Evolutionary conservation across 2,113 vertebrate genomes (phyloP).

Genomic region (Hypanus sabinus): DNA sequence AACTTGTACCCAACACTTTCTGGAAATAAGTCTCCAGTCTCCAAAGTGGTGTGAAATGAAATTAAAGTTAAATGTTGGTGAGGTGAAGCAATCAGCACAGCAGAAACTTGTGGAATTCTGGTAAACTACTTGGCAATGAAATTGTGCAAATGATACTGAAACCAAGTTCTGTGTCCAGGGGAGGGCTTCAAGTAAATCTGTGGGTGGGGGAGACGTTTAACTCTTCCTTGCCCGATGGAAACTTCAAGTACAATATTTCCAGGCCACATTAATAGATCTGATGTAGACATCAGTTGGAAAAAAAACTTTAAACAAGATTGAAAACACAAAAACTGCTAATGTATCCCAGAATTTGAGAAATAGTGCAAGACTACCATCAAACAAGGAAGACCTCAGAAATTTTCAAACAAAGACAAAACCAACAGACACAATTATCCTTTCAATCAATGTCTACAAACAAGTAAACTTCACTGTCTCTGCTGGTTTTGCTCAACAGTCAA

Average conservation of each 20-base stretch:
- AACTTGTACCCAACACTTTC: constrained; percentile 34
- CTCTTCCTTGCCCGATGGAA: constrained; percentile 38
- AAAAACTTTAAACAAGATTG: constrained; percentile 47
- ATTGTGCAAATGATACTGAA: constrained; percentile 48
- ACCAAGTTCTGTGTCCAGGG: constrained; percentile 39
- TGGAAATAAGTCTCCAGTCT: constrained; percentile 42
- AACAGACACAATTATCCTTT: constrained; percentile 46
- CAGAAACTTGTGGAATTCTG: constrained; percentile 40
- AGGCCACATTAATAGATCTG: constrained; percentile 50
- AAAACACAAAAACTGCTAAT: constrained; percentile 45
- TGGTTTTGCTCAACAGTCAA: constrained; percentile 41
- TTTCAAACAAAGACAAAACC: constrained; percentile 41
- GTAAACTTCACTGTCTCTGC: constrained; percentile 43
- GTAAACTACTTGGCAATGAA: constrained; percentile 48
- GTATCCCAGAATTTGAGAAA: constrained; percentile 64
- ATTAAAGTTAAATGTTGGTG: constrained; percentile 40
- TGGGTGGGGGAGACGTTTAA: constrained; percentile 39
- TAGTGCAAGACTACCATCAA: constrained; percentile 77
- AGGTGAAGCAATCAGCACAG: constrained; percentile 26
- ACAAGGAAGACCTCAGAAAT: constrained; percentile 72
- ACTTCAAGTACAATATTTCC: constrained; percentile 63
- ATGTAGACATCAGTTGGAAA: constrained; percentile 46
- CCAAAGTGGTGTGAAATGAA: constrained; percentile 47
- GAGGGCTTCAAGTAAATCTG: constrained; percentile 44
- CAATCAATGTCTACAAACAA: constrained; percentile 45